Conservation (phyloP, 2,113 vertebrate species). For the Trematomus loennbergii region DNA sequence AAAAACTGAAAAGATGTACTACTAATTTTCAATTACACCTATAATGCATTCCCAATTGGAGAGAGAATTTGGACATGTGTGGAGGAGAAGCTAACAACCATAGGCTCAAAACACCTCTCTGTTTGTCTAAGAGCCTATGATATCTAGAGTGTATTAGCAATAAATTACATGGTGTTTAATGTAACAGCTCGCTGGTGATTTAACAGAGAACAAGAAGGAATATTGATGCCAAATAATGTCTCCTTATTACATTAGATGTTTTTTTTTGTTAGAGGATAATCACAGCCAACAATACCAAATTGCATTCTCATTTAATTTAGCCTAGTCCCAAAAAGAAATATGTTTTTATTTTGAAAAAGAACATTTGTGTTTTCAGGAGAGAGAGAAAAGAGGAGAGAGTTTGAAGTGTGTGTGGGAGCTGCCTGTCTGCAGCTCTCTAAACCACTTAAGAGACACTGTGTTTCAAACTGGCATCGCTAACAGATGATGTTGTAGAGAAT, state of each 20-base stretch:
- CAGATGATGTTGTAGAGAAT: constrained; percentile 74
- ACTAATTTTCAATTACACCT: constrained; percentile 99
- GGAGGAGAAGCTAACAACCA: constrained; percentile 84
- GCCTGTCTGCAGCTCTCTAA: constrained; percentile 64
- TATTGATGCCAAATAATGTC: constrained; percentile 56
- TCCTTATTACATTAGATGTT: constrained; percentile 46
- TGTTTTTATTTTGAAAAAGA: constrained; percentile 56
- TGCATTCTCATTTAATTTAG: constrained; percentile 63
- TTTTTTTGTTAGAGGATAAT: constrained; percentile 64
- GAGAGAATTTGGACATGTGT: constrained; percentile 93
- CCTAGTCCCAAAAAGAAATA: constrained; percentile 51
- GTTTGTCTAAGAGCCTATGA: constrained; percentile 64
- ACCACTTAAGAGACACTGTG: constrained; percentile 71
- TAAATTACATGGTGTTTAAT: constrained; percentile 70
- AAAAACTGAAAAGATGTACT: constrained; percentile 93
- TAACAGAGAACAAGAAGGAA: constrained; percentile 29
- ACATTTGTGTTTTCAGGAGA: constrained; percentile 36
- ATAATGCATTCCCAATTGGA: constrained; percentile 97
- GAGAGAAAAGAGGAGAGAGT: constrained; percentile 11
- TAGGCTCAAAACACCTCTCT: constrained; percentile 67
- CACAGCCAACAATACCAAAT: constrained; percentile 39
- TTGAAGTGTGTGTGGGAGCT: constrained; percentile 34
- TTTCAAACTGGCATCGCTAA: constrained; percentile 76
- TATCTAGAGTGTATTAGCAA: constrained; percentile 65
- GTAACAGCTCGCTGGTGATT: constrained; percentile 50